Evolutionary conservation across 2,888 invertebrate genomes (phyloP), one percentile per base, ranked within the genome.

Genomic region (Odontocerum albicorne): DNA sequence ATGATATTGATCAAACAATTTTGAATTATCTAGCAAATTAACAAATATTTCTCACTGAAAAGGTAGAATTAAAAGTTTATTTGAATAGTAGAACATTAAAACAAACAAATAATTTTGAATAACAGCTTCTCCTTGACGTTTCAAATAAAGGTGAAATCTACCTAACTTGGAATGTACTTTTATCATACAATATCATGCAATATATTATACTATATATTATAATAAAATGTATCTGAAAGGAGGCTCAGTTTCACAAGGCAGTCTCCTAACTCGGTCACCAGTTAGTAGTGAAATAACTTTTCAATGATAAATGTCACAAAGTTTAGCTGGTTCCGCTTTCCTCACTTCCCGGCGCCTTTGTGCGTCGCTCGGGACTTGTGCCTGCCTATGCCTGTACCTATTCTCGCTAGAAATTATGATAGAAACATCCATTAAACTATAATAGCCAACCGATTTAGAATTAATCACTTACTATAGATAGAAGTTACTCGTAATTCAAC

Each of bases 241-340:
- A 4, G 19, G 15, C 19, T 13, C 21, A 13, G 20, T 12, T 12
- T n/a, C n/a, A n/a, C n/a, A n/a, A n/a, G 36, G 45, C 27, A 27
- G 40, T 46, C 15, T 16, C 36, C 58, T 50, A 59, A 55, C 47
- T 39, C 53, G 35, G 49, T 43, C 15, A 33, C 39, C 53, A 53
- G 47, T 38, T n/a, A n/a, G n/a, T n/a, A n/a, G 43, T 36, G 20
- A 38, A 15, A 21, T 21, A 49, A 52, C 49, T 55, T 59, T 39
- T 44, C 44, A 39, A 56, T 59, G 56, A 59, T 59, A 59, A 59
- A 59, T 56, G 59, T 56, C 59, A 59, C 44, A 56, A 59, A 59
- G 50, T 59, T 59, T 56, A 49, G 35, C 55, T 44, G 17, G 40
- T 47, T 56, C 47, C 56, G 35, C 27, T 43, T 51, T 51, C 51